A percentile compares a stretch with the other conserved stretches of the same genome.
phyloP scores from a whole-genome alignment of 2,888 invertebrate genomes.

The Sinohyriopsis cumingii region DNA sequence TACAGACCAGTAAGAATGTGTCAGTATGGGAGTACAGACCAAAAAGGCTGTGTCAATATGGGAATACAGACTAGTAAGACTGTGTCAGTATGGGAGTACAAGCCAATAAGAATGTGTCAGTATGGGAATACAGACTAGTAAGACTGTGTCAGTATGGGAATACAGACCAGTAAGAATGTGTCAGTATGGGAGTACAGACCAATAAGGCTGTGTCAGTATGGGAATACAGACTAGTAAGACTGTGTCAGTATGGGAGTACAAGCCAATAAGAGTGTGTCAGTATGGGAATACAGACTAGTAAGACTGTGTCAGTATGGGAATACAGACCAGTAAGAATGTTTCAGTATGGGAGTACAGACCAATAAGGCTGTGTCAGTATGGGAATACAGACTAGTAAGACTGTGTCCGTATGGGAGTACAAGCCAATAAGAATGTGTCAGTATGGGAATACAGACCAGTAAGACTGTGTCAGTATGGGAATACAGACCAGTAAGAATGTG shows the following conservation, averaged over 20 bases:
- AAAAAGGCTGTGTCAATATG: no score
- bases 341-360: no score
- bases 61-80: slow-evolving; percentile 69
- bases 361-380: slow-evolving; percentile 77
- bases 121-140: slow-evolving; percentile 79
- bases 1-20: slow-evolving; percentile 69
- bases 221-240: slow-evolving; percentile 69
- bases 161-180: slow-evolving; percentile 69
- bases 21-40: slow-evolving; percentile 82
- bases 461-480: no score
- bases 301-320: slow-evolving; percentile 79
- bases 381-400: slow-evolving; percentile 78
- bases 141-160: no score
- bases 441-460: slow-evolving; percentile 79
- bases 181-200: slow-evolving; percentile 82
- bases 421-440: slow-evolving; percentile 75
- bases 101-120: slow-evolving; percentile 75
- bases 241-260: slow-evolving; percentile 83
- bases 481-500: slow-evolving; percentile 69
- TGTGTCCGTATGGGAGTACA: no score
- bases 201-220: no score
- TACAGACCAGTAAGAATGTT: slow-evolving; percentile 77
- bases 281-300: slow-evolving; percentile 67
- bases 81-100: slow-evolving; percentile 83
- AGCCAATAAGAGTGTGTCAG: slow-evolving; percentile 34